These are phyloP conservation scores for Porites lutea DNA, from an alignment of 64 coral and sea anemone species.

Conservation along the genomic window DNA sequence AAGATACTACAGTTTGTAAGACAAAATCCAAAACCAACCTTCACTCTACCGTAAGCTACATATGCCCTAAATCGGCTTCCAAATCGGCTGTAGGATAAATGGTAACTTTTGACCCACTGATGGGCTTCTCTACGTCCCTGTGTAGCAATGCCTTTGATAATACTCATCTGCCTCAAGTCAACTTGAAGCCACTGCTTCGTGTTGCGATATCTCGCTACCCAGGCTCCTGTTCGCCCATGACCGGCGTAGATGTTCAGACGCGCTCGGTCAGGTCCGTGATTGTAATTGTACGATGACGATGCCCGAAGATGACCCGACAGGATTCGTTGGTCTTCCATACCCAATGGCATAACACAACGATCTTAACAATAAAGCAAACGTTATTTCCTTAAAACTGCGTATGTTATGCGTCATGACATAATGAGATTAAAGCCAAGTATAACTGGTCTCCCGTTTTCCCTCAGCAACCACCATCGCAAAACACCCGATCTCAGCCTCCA, in stretches of 20 bases:
- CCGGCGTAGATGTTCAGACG: conserved; percentile 45
- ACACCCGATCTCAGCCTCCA: too few species aligned
- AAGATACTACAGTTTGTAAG: background rate
- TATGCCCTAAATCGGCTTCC: conserved; percentile 34
- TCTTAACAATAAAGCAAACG: conserved; percentile 34
- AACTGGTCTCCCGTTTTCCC: too few species aligned
- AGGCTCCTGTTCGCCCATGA: conserved; percentile 45
- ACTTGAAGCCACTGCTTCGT: conserved; percentile 49
- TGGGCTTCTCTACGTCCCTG: conserved; percentile 49
- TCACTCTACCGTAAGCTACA: conserved; percentile 42
- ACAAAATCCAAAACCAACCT: conserved; percentile 1
- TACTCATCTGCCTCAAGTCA: conserved; percentile 32
- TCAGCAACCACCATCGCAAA: too few species aligned
- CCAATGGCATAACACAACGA: conserved; percentile 73
- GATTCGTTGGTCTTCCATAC: conserved; percentile 78
- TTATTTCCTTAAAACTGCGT: background rate
- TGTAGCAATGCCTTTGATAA: conserved; percentile 60
- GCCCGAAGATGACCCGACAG: conserved; percentile 60
- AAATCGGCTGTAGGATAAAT: conserved; percentile 33
- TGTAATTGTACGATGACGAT: conserved; percentile 61
- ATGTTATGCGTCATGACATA: too few species aligned
- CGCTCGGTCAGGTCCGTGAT: conserved; percentile 67
- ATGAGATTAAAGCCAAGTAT: too few species aligned
- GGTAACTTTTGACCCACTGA: conserved; percentile 59
- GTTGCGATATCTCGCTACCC: conserved; percentile 38